These are phyloP conservation scores for Eueides isabella DNA, from an alignment of 1,140 invertebrate species.

Conservation along the genomic window DNA sequence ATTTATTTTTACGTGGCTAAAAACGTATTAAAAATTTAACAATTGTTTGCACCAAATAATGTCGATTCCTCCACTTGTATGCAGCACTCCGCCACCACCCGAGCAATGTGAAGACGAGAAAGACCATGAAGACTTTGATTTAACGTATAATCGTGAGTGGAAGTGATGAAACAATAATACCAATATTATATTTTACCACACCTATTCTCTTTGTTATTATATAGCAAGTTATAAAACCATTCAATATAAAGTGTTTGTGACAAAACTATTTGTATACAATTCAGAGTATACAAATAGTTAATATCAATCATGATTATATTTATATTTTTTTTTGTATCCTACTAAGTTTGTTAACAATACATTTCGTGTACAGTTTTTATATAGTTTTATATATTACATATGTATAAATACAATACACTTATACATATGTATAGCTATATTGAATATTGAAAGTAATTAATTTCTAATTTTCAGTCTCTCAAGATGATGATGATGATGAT, in stretches of 20 bases:
- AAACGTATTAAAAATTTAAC: background rate
- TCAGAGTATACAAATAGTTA: background rate
- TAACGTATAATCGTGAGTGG: conserved; percentile 75
- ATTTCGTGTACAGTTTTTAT: background rate
- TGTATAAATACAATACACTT: too few species aligned
- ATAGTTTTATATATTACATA: background rate
- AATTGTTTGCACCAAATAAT: conserved; percentile 44
- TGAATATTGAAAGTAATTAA: background rate
- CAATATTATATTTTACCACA: background rate
- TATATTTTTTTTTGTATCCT: background rate
- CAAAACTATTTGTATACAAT: background rate
- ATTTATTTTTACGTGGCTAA: conserved; percentile 9
- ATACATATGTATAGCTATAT: too few species aligned
- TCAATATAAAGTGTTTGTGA: conserved; percentile 4
- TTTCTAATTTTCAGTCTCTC: conserved; percentile 59
- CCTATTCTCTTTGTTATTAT: background rate
- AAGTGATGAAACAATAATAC: background rate
- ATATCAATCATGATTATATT: background rate
- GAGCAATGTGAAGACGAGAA: conserved; percentile 79
- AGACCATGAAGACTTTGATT: conserved; percentile 75
- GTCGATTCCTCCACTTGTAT: conserved; percentile 81
- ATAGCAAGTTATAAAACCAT: background rate
- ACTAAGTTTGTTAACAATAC: too few species aligned
- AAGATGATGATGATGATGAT: conserved; percentile 63
- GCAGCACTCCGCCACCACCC: conserved; percentile 78